These are phyloP conservation scores for Diaprepes abbreviatus DNA, from an alignment of 2,888 invertebrate genomes.

Conservation along the genomic window DNA sequence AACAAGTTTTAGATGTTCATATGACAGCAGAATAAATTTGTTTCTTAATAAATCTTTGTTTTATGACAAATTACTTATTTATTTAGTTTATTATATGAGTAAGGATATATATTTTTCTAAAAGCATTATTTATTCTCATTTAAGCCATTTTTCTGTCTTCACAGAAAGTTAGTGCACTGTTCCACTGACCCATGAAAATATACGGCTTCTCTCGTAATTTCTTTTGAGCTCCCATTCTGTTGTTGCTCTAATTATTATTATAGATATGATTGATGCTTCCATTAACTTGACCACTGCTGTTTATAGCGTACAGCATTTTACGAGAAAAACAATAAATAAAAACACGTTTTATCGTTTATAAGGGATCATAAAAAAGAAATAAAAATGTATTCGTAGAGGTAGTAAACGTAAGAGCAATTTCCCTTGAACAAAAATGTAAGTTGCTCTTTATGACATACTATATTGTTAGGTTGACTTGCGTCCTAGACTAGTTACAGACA, in stretches of 20 bases:
- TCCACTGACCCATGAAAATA: slow-evolving; percentile 21
- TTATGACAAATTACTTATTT: no score
- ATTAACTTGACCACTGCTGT: neutral
- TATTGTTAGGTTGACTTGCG: no score
- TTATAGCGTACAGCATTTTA: neutral
- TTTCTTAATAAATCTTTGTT: no score
- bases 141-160: slow-evolving; percentile 4
- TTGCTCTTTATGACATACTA: no score
- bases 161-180: slow-evolving; percentile 16
- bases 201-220: slow-evolving; percentile 8
- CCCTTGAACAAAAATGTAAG: no score
- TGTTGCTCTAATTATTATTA: neutral
- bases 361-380: neutral
- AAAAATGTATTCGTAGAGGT: neutral
- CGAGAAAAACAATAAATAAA: neutral
- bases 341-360: neutral
- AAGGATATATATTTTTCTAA: slow-evolving; percentile 12
- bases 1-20: no score
- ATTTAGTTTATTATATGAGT: no score
- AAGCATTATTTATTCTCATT: slow-evolving; percentile 10
- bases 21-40: no score
- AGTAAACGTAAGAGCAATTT: no score
- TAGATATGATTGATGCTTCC: slow-evolving; percentile 6
- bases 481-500: no score
- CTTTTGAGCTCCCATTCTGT: neutral